A percentile compares a stretch with the other conserved stretches of the same genome.
These are phyloP conservation scores for Aphelenchoides bicaudatus DNA, from an alignment of 2,888 invertebrate species.

Conservation along the genomic window DNA sequence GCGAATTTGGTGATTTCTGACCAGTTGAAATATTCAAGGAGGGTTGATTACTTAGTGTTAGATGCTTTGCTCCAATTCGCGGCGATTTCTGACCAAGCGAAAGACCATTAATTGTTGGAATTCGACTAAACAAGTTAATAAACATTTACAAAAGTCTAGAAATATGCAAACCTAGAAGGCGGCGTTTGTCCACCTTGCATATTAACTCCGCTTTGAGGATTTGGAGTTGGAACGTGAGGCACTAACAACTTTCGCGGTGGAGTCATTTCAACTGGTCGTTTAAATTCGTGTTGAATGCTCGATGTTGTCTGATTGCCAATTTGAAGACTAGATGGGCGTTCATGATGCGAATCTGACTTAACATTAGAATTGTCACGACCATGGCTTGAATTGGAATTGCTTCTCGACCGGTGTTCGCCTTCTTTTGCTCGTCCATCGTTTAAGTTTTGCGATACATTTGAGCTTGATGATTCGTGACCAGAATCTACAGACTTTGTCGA, in stretches of 20 bases:
- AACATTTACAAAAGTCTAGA: background rate
- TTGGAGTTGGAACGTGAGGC: background rate
- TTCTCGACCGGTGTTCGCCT: background rate
- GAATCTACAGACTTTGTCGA: conserved; percentile 30
- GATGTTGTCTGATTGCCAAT: too few relatives aligned
- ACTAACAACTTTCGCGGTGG: background rate
- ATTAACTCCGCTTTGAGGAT: too few relatives aligned
- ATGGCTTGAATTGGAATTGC: too few relatives aligned
- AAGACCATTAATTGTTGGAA: background rate
- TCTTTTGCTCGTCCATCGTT: background rate
- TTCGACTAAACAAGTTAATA: too few relatives aligned
- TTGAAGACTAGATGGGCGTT: background rate
- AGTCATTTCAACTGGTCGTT: conserved; percentile 5
- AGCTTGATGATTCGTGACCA: conserved; percentile 31
- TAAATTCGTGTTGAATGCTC: background rate
- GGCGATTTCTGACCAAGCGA: conserved; percentile 2
- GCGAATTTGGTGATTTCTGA: background rate
- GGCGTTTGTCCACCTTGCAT: too few relatives aligned
- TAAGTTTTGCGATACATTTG: too few relatives aligned
- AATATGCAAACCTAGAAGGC: too few relatives aligned
- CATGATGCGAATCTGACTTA: background rate
- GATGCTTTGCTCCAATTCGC: background rate
- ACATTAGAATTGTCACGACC: too few relatives aligned
- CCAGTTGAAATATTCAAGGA: too few relatives aligned
- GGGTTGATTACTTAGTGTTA: too few relatives aligned